A percentile compares a stretch with the other conserved stretches of the same genome.
These are phyloP conservation scores for Zaprionus bogoriensis DNA, from an alignment of 2,888 invertebrate genomes.

Conservation along the genomic window DNA sequence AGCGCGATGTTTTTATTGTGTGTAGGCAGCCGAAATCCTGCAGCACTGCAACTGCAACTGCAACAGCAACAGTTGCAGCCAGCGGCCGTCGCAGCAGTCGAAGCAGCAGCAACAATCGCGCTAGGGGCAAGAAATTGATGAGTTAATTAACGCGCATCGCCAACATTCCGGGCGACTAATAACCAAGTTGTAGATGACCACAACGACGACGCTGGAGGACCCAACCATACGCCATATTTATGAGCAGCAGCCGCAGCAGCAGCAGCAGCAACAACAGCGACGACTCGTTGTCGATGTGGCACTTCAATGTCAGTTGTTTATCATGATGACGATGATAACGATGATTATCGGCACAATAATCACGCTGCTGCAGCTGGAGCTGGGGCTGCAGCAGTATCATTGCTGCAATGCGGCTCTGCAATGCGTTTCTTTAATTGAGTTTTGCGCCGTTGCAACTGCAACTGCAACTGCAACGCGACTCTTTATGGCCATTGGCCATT, in stretches of 20 bases:
- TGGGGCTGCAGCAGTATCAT: slow-evolving; percentile 59
- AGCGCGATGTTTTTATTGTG: background rate
- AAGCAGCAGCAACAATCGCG: slow-evolving; percentile 12
- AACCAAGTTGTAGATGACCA: slow-evolving; percentile 75
- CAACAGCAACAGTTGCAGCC: slow-evolving; percentile 8
- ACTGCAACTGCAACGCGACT: too few species aligned
- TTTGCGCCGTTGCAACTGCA: slow-evolving; percentile 60
- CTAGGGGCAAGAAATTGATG: slow-evolving; percentile 65
- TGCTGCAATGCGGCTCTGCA: slow-evolving; percentile 56
- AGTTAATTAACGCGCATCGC: slow-evolving; percentile 78
- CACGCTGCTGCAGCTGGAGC: slow-evolving; percentile 12
- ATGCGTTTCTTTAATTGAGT: slow-evolving; percentile 78
- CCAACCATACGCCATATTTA: slow-evolving; percentile 49
- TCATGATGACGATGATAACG: slow-evolving; percentile 42
- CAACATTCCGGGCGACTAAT: slow-evolving; percentile 76
- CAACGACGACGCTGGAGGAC: slow-evolving; percentile 25
- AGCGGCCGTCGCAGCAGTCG: slow-evolving; percentile 1
- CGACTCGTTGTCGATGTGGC: slow-evolving; percentile 70
- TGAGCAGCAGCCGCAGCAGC: slow-evolving; percentile 31
- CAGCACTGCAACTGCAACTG: slow-evolving; percentile 9
- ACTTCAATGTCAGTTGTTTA: slow-evolving; percentile 76
- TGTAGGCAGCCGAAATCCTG: slow-evolving; percentile 1
- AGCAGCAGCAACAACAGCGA: slow-evolving; percentile 15
- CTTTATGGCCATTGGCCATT: slow-evolving; percentile 69
- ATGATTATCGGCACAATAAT: slow-evolving; percentile 31